phyloP scores from a whole-genome alignment of 2,113 vertebrate genomes.

The Epinephelus moara region DNA sequence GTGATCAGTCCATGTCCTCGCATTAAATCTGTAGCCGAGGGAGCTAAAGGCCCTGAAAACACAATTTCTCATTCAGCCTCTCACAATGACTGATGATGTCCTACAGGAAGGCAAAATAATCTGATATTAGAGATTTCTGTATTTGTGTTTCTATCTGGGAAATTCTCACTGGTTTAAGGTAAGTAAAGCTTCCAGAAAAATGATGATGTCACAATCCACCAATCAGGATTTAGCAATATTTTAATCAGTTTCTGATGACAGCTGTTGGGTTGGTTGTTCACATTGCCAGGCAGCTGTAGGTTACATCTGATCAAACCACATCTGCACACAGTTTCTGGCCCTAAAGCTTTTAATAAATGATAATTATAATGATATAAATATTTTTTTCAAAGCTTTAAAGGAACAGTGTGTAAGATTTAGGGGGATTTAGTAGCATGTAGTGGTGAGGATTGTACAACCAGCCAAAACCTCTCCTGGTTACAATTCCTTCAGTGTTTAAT shows the following conservation, averaged over 20 bases:
- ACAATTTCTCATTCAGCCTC: background rate
- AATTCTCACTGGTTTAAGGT: background rate
- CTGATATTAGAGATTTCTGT: background rate
- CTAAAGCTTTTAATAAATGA: too few relatives aligned
- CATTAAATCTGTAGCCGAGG: background rate
- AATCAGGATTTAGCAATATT: background rate
- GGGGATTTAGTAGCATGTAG: too few relatives aligned
- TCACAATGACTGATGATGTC: background rate
- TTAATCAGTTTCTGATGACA: background rate
- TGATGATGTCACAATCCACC: background rate
- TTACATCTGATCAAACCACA: background rate
- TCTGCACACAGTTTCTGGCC: too few relatives aligned
- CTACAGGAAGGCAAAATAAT: background rate
- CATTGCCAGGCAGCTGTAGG: background rate
- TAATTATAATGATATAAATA: too few relatives aligned
- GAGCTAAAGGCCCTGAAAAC: background rate
- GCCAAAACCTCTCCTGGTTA: too few relatives aligned
- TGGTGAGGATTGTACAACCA: too few relatives aligned
- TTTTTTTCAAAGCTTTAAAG: too few relatives aligned
- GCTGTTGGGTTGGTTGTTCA: background rate
- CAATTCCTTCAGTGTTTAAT: too few relatives aligned
- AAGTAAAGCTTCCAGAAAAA: background rate
- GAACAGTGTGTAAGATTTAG: too few relatives aligned
- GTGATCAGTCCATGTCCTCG: conserved; percentile 5
- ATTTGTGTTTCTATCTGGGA: background rate